Conservation (phyloP, 2,797 vertebrate genomes). For the Pipistrellus pipistrellus region DNA sequence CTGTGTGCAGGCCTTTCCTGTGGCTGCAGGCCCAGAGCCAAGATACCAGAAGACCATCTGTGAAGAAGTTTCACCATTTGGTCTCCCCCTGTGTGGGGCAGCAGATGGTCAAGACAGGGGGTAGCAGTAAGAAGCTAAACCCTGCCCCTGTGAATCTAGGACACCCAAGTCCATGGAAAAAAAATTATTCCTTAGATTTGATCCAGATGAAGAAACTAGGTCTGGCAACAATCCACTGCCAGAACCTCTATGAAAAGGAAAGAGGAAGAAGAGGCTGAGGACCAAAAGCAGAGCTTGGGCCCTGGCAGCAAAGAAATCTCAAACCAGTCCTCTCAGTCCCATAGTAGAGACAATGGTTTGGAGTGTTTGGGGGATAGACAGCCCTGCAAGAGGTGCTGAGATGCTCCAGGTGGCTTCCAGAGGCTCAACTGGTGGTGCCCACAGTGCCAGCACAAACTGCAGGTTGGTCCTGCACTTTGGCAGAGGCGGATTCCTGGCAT, state of each 20-base stretch:
- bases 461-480: constrained; percentile 88
- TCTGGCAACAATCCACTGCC: background rate
- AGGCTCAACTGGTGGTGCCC: constrained; percentile 90
- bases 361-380: background rate
- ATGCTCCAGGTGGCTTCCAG: constrained; percentile 88
- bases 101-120: constrained; percentile 86
- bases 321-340: rapidly evolving
- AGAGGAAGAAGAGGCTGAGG: rapidly evolving
- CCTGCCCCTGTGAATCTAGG: constrained; percentile 84
- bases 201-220: constrained; percentile 49
- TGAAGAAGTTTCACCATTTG: constrained; percentile 87
- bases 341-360: rapidly evolving
- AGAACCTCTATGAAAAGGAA: background rate
- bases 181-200: constrained; percentile 88
- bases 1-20: no score
- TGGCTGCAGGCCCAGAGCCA: no score
- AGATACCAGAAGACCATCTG: constrained; percentile 88
- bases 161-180: constrained; percentile 90
- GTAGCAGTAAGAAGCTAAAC: constrained; percentile 85
- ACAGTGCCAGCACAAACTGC: constrained; percentile 85
- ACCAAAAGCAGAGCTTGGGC: background rate
- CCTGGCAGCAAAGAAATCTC: background rate
- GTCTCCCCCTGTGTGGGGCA: constrained; percentile 87
- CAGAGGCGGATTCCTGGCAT: constrained; percentile 85
- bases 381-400: background rate